Conservation (phyloP, 1,140 invertebrate species). For the Luehdorfia chinensis region DNA sequence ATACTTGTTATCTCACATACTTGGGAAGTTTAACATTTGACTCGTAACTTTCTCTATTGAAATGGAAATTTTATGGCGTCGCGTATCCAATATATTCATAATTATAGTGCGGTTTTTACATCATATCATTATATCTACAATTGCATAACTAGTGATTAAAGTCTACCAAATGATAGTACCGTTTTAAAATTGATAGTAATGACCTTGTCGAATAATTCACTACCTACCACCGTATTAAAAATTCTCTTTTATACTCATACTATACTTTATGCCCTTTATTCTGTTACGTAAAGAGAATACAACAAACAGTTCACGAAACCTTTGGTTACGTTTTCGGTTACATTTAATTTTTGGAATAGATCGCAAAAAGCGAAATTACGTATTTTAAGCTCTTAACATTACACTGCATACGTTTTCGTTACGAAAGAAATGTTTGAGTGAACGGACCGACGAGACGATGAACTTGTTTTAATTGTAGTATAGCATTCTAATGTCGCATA, state of each 20-base stretch:
- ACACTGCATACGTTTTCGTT: constrained; percentile 58
- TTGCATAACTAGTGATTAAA: neutral
- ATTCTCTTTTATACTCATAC: no score
- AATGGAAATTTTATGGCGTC: constrained; percentile 12
- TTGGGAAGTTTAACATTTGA: no score
- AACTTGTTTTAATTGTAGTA: constrained; percentile 37
- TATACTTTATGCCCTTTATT: no score
- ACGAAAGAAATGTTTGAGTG: constrained; percentile 58
- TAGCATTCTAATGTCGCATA: constrained; percentile 23
- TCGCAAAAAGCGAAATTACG: constrained; percentile 34
- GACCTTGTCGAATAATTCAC: no score
- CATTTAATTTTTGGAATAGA: no score
- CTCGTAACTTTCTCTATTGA: constrained; percentile 17
- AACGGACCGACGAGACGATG: constrained; percentile 42
- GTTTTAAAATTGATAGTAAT: no score
- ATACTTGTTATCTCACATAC: no score
- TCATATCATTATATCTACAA: no score
- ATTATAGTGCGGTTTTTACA: constrained; percentile 8
- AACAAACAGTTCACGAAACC: no score
- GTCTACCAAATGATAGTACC: neutral
- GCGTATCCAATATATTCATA: constrained; percentile 6
- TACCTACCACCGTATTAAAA: no score
- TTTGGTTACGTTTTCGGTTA: no score
- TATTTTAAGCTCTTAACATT: constrained; percentile 27
- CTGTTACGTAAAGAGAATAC: no score